These are phyloP conservation scores for Pseudochirops cupreus DNA, from an alignment of 2,797 vertebrate genomes.

Conservation along the genomic window DNA sequence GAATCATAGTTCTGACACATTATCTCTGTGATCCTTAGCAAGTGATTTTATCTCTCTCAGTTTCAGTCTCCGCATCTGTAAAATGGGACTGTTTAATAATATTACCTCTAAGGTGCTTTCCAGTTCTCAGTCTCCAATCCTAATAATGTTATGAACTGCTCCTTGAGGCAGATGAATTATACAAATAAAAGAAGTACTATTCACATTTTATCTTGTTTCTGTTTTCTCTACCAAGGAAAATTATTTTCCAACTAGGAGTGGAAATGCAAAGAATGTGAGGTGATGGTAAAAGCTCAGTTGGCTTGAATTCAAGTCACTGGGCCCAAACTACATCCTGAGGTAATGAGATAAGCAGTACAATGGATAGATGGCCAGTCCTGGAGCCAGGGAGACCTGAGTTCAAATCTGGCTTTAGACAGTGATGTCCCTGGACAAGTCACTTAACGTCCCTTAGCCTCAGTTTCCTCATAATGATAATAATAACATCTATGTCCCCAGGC, in stretches of 20 bases:
- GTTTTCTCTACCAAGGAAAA: not conserved
- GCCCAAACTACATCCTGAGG: not conserved
- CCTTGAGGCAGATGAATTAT: not conserved
- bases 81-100: not conserved
- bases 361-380: not conserved
- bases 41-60: not conserved
- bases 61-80: not conserved
- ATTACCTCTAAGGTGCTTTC: not conserved
- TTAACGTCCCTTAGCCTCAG: not conserved
- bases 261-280: not conserved
- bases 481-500: not conserved
- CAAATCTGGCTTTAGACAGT: not conserved
- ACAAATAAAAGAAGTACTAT: not conserved
- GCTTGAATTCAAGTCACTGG: not conserved
- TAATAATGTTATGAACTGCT: not conserved
- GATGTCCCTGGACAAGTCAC: not conserved
- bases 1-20: not conserved
- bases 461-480: not conserved
- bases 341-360: not conserved
- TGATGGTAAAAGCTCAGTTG: not conserved
- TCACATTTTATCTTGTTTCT: not conserved
- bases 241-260: not conserved
- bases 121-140: not conserved
- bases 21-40: not conserved
- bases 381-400: not conserved